A percentile compares a stretch with the other conserved stretches of the same genome.
These are phyloP conservation scores for Geodia barretti DNA, from an alignment of 37 sponge, comb jelly and placozoan species.

Conservation along the genomic window DNA sequence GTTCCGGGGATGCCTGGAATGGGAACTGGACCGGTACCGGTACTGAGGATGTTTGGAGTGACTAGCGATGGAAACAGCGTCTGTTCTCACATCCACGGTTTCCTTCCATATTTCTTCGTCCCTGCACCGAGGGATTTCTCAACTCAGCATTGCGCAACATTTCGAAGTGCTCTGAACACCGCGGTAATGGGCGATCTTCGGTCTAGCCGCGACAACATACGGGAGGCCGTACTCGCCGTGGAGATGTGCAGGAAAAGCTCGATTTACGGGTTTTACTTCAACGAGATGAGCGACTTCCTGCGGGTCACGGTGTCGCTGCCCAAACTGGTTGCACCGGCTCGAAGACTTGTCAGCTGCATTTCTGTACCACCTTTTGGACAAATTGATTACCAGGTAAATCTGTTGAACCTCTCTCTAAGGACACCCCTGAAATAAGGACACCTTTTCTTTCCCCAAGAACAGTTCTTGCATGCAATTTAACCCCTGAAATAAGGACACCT, in stretches of 20 bases:
- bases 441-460: no score
- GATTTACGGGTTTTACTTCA: slow-evolving; percentile 86
- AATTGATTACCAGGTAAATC: slow-evolving; percentile 8
- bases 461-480: background rate
- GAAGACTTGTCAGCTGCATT: slow-evolving; percentile 55
- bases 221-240: slow-evolving; percentile 66
- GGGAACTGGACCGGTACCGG: slow-evolving; percentile 60
- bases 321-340: slow-evolving; percentile 80
- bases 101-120: slow-evolving; percentile 89
- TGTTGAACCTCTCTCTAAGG: background rate
- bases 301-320: slow-evolving; percentile 83
- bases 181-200: slow-evolving; percentile 63
- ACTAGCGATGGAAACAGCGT: slow-evolving; percentile 89
- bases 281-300: slow-evolving; percentile 71
- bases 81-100: slow-evolving; percentile 91
- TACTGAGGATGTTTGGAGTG: slow-evolving; percentile 93
- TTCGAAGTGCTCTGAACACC: slow-evolving; percentile 48
- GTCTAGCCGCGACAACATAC: slow-evolving; percentile 41
- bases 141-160: slow-evolving; percentile 51
- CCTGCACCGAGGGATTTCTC: slow-evolving; percentile 56
- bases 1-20: slow-evolving; percentile 78
- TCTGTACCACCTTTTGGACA: slow-evolving; percentile 12
- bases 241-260: slow-evolving; percentile 77
- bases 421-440: background rate
- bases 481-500: background rate